Base-by-base conservation (phyloP, 2,888 invertebrate species). In the Phyto melanocephala region DNA sequence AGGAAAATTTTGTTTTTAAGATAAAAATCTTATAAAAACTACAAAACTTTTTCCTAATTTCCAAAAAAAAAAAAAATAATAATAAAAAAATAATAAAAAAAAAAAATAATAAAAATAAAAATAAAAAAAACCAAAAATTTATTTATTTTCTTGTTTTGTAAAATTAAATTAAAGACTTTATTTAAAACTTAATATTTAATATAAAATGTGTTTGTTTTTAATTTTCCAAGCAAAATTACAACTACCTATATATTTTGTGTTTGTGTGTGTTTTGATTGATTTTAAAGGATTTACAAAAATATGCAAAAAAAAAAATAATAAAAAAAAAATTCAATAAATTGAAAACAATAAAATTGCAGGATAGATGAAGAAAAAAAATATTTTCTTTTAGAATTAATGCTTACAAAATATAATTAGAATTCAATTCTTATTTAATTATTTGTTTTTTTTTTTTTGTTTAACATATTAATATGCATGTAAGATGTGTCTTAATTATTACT, bases 111-210 rank as follows among this genome's bases (percentile, higher is more conserved):
- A 22, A 65, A 75, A 47, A 45, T 24, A 35, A 33, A 40, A 67
- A 76, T 37, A 4, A 15, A 52, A 58, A 63, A n/a, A n/a, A n/a
- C 28, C 17, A 40, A 42, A 7, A 6, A n/a, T n/a, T n/a, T n/a
- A n/a, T n/a, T n/a, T n/a, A n/a, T 3, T 40, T 40, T 20, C 11
- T 37, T 54, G 50, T 56, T 42, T 62, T 45, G 13, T 54, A 54
- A 47, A 82, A 80, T 80, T 68, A 75, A 68, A 76, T 74, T 75
- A 81, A 83, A 83, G 77, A 50, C 45, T 84, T 76, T 84, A 82
- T 85, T 84, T 86, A 54, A 68, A 81, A 83, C 68, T 81, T 81
- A 78, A 70, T 81, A 71, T 80, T 50, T 56, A 65, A 35, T 24
- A 74, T 47, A 79, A 63, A 52, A 63, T 22, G 47, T 50, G 20